A percentile compares a stretch with the other conserved stretches of the same genome.
These are phyloP conservation scores for Philopedon plagiatum DNA, from an alignment of 2,888 invertebrate species.

Conservation along the genomic window DNA sequence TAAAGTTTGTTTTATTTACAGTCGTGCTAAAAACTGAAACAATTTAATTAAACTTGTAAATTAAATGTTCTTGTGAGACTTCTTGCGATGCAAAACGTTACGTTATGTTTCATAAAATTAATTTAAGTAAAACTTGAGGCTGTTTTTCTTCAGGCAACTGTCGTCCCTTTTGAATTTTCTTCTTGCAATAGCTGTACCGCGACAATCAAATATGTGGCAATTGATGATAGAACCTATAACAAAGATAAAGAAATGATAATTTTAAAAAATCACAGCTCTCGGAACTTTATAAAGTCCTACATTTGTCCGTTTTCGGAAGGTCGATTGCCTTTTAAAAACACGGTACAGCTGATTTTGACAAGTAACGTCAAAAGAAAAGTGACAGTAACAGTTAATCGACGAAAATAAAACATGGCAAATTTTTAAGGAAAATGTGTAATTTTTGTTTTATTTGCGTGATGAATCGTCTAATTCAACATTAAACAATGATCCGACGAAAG, in stretches of 20 bases:
- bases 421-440: neutral
- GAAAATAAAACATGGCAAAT: slow-evolving; percentile 6
- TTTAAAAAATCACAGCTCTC: no score
- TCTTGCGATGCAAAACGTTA: no score
- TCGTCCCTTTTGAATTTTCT: neutral
- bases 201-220: slow-evolving; percentile 56
- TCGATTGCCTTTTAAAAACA: neutral
- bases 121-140: neutral
- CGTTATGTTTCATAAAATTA: neutral
- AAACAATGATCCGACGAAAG: slow-evolving; percentile 60
- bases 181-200: slow-evolving; percentile 53
- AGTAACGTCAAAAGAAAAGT: neutral
- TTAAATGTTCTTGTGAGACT: no score
- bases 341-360: neutral
- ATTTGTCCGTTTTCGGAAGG: no score
- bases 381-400: slow-evolving; percentile 6
- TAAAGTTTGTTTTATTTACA: no score
- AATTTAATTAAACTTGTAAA: no score
- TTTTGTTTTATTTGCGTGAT: slow-evolving; percentile 7
- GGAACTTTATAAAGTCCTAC: no score
- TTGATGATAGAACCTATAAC: slow-evolving; percentile 55
- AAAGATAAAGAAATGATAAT: no score
- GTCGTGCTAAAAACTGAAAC: no score
- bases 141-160: neutral
- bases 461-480: slow-evolving; percentile 10